These are phyloP conservation scores for Vireo altiloquus DNA, from an alignment of 2,113 vertebrate species.

Conservation along the genomic window DNA sequence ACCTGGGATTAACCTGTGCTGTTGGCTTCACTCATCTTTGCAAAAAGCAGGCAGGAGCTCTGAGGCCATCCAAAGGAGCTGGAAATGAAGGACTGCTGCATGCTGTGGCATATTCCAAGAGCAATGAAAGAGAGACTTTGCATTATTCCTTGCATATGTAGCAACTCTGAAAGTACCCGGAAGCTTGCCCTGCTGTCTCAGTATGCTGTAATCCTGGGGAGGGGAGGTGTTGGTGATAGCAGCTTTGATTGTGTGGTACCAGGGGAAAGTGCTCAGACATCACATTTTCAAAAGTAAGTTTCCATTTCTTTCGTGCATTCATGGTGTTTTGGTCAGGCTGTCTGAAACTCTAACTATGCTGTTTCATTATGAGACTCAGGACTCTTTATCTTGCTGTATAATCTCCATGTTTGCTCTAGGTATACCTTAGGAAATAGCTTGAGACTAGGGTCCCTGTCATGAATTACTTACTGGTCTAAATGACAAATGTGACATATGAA, in stretches of 20 bases:
- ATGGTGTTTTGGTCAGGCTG: background rate
- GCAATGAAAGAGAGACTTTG: background rate
- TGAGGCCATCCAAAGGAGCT: background rate
- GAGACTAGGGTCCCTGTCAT: background rate
- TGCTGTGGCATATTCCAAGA: background rate
- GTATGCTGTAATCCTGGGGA: background rate
- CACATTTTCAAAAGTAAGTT: conserved; percentile 45
- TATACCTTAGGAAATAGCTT: background rate
- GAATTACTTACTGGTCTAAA: background rate
- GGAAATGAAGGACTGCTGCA: background rate
- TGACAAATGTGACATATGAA: background rate
- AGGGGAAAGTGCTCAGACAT: conserved; percentile 33
- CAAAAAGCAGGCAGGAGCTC: background rate
- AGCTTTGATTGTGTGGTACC: background rate
- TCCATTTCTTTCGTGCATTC: conserved; percentile 36
- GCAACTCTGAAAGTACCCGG: background rate
- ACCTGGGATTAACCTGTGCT: background rate
- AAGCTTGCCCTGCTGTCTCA: background rate
- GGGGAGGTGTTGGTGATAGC: background rate
- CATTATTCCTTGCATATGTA: background rate
- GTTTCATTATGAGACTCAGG: background rate
- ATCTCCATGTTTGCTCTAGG: background rate
- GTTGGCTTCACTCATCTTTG: background rate
- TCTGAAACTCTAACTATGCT: conserved; percentile 6
- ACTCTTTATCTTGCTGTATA: background rate